Evolutionary conservation across 1,140 invertebrate species (phyloP), one percentile per base, ranked within the genome.

Genomic region (Ips typographus): DNA sequence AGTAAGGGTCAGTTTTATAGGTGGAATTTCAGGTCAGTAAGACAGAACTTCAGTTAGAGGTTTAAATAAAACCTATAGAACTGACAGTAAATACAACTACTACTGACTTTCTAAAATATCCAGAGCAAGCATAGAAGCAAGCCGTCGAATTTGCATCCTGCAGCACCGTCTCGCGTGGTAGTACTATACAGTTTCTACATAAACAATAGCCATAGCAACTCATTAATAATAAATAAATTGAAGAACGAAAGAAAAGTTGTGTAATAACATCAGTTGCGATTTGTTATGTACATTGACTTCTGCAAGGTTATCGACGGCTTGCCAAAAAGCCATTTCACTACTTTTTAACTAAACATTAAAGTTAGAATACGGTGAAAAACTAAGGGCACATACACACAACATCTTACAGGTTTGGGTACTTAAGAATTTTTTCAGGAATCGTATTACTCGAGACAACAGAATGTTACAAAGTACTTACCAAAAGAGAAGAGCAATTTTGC

Each of bases 401-500:
- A 3, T 65, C 56, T 36, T 62, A 58, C 60, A 51, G 22, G 38
- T 53, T 37, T 40, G 42, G 49, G 61, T 66, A 66, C 69, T 58
- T 43, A 71, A 65, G 69, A 71, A 70, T 70, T 66, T 65, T 71
- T 70, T 70, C 49, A 62, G 59, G 63, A 56, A 49, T 36, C 7
- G 44, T 22, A 22, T 22, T 22, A 22, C 37, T 55, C 53, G 37
- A 38, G 44, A 36, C 39, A 49, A 40, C 42, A 4, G 22, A 55
- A 57, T 43, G 3, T 57, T 44, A 68, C 55, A 68, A 53, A n/a
- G 68, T 70, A 70, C 68, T 70, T 70, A 70, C 68, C 68, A 51
- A 70, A 63, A 70, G 22, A 57, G 5, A 55, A 58, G 44, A 55
- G 57, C 43, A 5, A 38, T 53, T 40, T 52, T 8, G 49, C 22